phyloP scores from a whole-genome alignment of 92 coral and sea anemone species.

The Phenganax stokvisi region DNA sequence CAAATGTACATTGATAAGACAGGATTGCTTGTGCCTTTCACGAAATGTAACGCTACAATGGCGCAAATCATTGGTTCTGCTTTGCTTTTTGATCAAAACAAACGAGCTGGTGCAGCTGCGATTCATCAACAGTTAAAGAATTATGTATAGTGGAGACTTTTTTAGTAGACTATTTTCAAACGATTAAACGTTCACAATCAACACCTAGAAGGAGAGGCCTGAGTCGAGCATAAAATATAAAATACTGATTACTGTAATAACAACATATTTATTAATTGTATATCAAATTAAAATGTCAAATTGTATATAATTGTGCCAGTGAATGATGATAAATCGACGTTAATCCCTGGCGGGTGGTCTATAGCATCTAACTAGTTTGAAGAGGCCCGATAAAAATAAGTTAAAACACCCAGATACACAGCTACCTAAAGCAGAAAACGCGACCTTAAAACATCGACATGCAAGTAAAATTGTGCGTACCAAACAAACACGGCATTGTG shows the following conservation, averaged over 20 bases:
- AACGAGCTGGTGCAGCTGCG: background rate
- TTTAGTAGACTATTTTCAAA: background rate
- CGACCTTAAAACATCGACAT: background rate
- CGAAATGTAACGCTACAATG: background rate
- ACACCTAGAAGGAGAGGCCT: too few relatives aligned
- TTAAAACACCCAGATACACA: background rate
- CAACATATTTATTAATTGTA: too few relatives aligned
- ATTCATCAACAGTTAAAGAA: conserved; percentile 1
- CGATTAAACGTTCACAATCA: too few relatives aligned
- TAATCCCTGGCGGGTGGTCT: background rate
- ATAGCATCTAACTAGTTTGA: background rate
- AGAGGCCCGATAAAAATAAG: background rate
- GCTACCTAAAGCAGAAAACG: background rate
- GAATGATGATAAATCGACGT: too few relatives aligned
- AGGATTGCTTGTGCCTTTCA: conserved; percentile 15
- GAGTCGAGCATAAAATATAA: too few relatives aligned
- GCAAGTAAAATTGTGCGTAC: too few relatives aligned
- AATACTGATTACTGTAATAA: too few relatives aligned
- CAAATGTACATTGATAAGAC: conserved; percentile 23
- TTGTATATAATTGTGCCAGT: too few relatives aligned
- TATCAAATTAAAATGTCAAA: too few relatives aligned
- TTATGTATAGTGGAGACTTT: background rate
- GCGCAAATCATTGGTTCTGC: conserved; percentile 31
- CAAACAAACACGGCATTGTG: background rate
- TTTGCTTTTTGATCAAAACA: conserved; percentile 28